Evolutionary conservation across 2,113 vertebrate genomes (phyloP).

Genomic region (Thymallus thymallus): DNA sequence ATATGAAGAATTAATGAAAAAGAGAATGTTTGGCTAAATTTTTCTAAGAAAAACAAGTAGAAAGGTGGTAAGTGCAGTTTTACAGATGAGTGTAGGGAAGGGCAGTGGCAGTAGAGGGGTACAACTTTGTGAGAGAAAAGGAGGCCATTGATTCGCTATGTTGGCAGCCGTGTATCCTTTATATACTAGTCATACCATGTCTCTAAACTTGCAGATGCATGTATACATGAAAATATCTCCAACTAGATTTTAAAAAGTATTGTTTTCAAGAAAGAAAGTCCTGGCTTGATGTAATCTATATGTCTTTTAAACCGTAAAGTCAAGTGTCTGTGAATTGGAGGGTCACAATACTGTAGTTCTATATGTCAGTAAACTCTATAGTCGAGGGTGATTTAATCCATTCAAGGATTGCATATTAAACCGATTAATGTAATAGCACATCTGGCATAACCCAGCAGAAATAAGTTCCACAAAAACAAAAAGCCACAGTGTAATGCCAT

Average conservation of each 20-base stretch:
- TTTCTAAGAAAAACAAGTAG: background rate
- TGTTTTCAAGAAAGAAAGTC: too few relatives aligned
- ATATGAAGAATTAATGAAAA: background rate
- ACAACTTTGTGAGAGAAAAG: too few relatives aligned
- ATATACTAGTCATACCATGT: too few relatives aligned
- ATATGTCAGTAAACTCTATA: background rate
- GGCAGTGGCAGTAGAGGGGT: too few relatives aligned
- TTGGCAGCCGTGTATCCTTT: too few relatives aligned
- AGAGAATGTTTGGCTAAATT: background rate
- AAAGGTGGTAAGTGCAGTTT: background rate
- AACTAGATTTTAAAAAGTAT: too few relatives aligned
- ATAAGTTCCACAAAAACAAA: background rate
- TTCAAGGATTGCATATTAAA: background rate
- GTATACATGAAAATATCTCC: too few relatives aligned
- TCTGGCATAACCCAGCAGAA: background rate
- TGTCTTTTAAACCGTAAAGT: background rate
- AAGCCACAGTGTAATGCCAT: constrained; percentile 4
- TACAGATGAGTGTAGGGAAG: background rate
- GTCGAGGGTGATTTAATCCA: background rate
- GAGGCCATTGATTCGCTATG: too few relatives aligned
- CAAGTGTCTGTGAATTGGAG: background rate
- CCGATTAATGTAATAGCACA: background rate
- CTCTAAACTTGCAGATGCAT: too few relatives aligned
- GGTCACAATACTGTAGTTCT: background rate
- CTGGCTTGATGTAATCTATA: too few relatives aligned